Evolutionary conservation across 1,140 invertebrate genomes (phyloP).

Genomic region (Psix sp.): DNA sequence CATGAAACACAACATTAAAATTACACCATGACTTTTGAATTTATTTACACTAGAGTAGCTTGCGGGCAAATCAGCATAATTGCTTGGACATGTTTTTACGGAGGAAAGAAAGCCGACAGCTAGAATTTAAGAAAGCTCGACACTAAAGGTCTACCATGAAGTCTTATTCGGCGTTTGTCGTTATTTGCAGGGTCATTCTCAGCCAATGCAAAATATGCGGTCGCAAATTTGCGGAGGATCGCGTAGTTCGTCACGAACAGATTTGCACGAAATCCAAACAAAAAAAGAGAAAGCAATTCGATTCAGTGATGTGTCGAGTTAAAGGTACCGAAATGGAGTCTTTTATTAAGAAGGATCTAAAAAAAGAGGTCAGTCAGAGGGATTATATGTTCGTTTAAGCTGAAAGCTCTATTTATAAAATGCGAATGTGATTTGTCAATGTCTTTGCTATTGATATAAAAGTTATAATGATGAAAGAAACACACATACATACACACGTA

Average conservation of each 20-base stretch:
- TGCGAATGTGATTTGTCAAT: no score
- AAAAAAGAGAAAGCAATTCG: constrained; percentile 91
- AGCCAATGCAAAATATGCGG: constrained; percentile 82
- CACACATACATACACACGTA: no score
- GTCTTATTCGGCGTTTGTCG: constrained; percentile 38
- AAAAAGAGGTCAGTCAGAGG: constrained; percentile 32
- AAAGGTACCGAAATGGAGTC: constrained; percentile 92
- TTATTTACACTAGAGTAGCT: constrained; percentile 23
- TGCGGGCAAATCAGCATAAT: constrained; percentile 45
- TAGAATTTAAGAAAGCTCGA: constrained; percentile 38
- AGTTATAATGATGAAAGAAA: no score
- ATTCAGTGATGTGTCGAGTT: constrained; percentile 89
- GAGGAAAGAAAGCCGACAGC: constrained; percentile 14
- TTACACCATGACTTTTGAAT: constrained; percentile 23
- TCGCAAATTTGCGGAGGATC: constrained; percentile 86
- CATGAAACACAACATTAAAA: constrained; percentile 30
- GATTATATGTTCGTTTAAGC: no score
- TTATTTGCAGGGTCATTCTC: constrained; percentile 71
- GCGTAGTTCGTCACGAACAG: constrained; percentile 87
- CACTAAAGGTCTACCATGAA: constrained; percentile 47
- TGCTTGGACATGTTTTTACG: constrained; percentile 31
- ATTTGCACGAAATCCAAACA: constrained; percentile 86
- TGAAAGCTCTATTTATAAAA: no score
- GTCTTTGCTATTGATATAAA: no score
- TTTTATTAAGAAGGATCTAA: constrained; percentile 77